A percentile compares a stretch with the other conserved stretches of the same genome.
Conservation (phyloP, 1,140 invertebrate genomes). For the Matsumurasca onukii region DNA sequence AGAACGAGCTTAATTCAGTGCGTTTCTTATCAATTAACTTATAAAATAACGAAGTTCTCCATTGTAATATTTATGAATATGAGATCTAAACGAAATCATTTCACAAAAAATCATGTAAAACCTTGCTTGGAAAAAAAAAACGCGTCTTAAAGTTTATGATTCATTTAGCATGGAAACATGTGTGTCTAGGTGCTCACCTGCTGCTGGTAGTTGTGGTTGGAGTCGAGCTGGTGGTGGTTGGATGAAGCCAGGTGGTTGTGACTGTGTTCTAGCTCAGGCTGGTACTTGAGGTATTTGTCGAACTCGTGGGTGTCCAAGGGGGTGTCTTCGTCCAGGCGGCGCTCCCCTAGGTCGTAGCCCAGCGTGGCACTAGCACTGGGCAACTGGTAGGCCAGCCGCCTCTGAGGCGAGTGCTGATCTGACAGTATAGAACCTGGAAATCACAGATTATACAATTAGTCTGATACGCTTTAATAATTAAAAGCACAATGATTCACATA, state of each 20-base stretch:
- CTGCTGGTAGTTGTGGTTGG: slow-evolving; percentile 53
- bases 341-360: slow-evolving; percentile 21
- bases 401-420: slow-evolving; percentile 22
- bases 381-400: slow-evolving; percentile 13
- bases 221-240: slow-evolving; percentile 50
- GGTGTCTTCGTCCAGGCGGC: slow-evolving; percentile 19
- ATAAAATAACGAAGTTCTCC: too few relatives aligned
- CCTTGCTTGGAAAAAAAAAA: too few relatives aligned
- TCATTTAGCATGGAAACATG: too few relatives aligned
- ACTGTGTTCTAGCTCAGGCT: slow-evolving; percentile 20
- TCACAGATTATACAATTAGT: background rate
- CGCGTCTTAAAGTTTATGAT: too few relatives aligned
- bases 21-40: too few relatives aligned
- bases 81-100: too few relatives aligned
- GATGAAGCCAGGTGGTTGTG: slow-evolving; percentile 40
- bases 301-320: slow-evolving; percentile 42
- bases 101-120: too few relatives aligned
- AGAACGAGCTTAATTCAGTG: too few relatives aligned
- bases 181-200: too few relatives aligned
- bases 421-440: slow-evolving; percentile 11
- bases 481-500: too few relatives aligned
- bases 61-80: too few relatives aligned
- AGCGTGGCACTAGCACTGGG: background rate
- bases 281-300: slow-evolving; percentile 55
- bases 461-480: too few relatives aligned